Evolutionary conservation across 2,113 vertebrate species (phyloP), one percentile per base, ranked within the genome.

Genomic region (Sterrhoptilus dennistouni): DNA sequence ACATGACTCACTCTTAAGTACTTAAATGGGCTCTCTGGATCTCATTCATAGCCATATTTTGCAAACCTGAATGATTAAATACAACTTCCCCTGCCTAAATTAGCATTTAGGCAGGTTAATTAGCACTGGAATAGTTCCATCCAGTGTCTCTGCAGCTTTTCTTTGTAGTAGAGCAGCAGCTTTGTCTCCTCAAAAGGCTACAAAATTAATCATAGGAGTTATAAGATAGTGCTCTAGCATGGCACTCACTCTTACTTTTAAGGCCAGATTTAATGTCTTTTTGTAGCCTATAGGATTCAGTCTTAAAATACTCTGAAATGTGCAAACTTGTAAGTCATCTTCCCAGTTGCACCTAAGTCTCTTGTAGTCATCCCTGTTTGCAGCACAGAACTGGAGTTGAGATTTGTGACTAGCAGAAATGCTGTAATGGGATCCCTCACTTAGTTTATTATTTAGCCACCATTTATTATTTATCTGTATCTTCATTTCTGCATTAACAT

Each of bases 101-200:
- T 90, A 88, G 42, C 83, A 70, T 88, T 87, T 86, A 76, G 84
- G 36, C 35, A 93, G 36, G 36, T 79, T 93, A 93, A 90, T 91
- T 95, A 87, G 45, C 78, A 45, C 31, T 68, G 42, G 66, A 83
- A 56, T 83, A 84, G 36, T 74, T 93, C 76, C 64, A 83, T 81
- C 5, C 47, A 68, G 21, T 18, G 20, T 89, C 31, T 83, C 54
- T 66, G 17, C 24, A 90, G 60, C 47, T 90, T 77, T 88, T 95
- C 29, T 74, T 81, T 86, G 42, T 38, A 81, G 33, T 38, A 45
- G n/a, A 90, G 80, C 28, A 47, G 38, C 21, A 81, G 33, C 29
- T 89, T 93, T 83, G 10, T 44, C n/a, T 87, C 36, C 47, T 77
- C 42, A 86, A 69, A 90, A 90, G 8, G 8, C 29, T 80, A 19